These are phyloP conservation scores for Berghia stephanieae DNA, from an alignment of 1,140 invertebrate genomes.

Conservation along the genomic window DNA sequence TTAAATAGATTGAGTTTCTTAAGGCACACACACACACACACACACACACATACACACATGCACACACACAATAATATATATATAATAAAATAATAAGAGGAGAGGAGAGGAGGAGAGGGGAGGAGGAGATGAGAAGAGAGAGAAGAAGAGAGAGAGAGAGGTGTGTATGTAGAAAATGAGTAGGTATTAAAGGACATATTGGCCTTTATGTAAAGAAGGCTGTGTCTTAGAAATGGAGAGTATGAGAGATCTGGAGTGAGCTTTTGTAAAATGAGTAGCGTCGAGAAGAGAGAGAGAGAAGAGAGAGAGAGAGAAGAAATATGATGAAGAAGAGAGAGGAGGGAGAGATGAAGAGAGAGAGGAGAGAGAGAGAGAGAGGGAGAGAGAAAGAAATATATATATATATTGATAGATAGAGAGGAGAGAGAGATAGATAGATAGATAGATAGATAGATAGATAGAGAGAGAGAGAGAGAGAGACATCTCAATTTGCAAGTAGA, in stretches of 20 bases:
- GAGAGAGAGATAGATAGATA: slow-evolving; percentile 2
- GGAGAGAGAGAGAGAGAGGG: not conserved
- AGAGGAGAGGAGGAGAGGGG: too few species aligned
- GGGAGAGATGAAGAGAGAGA: not conserved
- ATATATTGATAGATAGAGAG: not conserved
- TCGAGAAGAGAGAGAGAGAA: not conserved
- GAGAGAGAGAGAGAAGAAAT: not conserved
- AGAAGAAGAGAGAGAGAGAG: not conserved
- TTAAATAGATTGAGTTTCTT: too few species aligned
- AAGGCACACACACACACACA: too few species aligned
- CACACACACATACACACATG: too few species aligned
- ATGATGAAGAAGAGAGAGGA: not conserved
- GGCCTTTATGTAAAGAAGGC: too few species aligned
- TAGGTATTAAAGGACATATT: not conserved
- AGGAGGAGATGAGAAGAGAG: too few species aligned
- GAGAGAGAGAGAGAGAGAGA: slow-evolving; percentile 12
- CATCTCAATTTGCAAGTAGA: not conserved
- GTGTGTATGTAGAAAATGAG: not conserved
- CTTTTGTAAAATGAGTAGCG: too few species aligned
- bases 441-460: not conserved
- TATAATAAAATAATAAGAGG: too few species aligned
- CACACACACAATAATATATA: too few species aligned
- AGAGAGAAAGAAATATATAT: not conserved
- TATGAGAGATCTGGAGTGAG: too few species aligned
- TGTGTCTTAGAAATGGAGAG: too few species aligned